Evolutionary conservation across 1,140 invertebrate genomes (phyloP).

Genomic region (Cheumatopsyche charites): DNA sequence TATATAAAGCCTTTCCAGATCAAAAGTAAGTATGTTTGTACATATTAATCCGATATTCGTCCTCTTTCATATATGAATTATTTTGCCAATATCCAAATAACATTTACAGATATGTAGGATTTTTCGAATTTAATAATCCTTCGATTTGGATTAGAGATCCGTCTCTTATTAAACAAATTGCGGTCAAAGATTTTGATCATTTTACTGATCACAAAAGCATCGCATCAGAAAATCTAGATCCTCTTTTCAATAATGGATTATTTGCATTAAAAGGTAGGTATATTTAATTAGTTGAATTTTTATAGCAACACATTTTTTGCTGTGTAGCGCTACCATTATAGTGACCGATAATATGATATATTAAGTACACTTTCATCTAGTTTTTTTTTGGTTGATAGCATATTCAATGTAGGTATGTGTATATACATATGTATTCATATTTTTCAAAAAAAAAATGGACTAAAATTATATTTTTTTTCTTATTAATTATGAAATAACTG

Average conservation of each 20-base stretch:
- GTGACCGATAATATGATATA: no score
- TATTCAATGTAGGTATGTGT: no score
- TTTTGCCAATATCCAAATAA: background rate
- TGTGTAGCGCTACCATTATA: no score
- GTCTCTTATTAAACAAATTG: constrained; percentile 62
- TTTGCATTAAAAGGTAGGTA: constrained; percentile 52
- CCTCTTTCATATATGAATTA: background rate
- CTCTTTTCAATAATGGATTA: constrained; percentile 57
- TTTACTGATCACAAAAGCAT: constrained; percentile 61
- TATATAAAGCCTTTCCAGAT: constrained; percentile 26
- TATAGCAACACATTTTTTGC: no score
- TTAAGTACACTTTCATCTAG: no score
- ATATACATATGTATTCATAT: no score
- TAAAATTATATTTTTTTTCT: no score
- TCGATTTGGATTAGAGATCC: constrained; percentile 61
- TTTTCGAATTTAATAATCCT: constrained; percentile 59
- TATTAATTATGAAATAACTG: no score
- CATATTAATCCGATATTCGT: constrained; percentile 14
- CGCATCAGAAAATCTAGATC: constrained; percentile 54
- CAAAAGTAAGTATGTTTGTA: constrained; percentile 13
- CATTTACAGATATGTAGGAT: constrained; percentile 55
- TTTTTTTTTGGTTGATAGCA: no score
- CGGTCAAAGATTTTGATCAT: constrained; percentile 65
- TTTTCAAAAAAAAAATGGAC: no score
- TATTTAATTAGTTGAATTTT: no score